A percentile compares a stretch with the other conserved stretches of the same genome.
phyloP scores from a whole-genome alignment of 2,888 invertebrate species.

The Agriotes lineatus region DNA sequence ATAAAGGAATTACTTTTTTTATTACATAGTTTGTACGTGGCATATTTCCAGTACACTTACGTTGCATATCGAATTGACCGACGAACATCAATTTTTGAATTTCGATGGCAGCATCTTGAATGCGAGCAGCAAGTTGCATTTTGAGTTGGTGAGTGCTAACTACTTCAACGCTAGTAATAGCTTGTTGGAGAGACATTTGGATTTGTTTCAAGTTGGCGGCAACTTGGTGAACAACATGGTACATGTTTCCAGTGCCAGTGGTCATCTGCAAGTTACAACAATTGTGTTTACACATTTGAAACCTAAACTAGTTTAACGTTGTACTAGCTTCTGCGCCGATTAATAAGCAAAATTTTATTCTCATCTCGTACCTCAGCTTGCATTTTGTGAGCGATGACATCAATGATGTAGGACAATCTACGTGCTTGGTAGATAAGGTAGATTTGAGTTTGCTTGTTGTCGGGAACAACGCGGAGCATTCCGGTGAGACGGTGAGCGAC shows the following conservation, averaged over 20 bases:
- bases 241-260: not conserved
- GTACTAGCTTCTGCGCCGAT: too few species aligned
- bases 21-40: too few species aligned
- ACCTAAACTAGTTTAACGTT: too few species aligned
- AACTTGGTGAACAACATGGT: not conserved
- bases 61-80: not conserved
- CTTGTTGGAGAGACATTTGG: not conserved
- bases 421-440: slow-evolving; percentile 13
- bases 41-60: too few species aligned
- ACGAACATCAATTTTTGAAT: slow-evolving; percentile 19
- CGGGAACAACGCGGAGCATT: not conserved
- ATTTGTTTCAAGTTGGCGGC: slow-evolving; percentile 1
- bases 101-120: slow-evolving; percentile 6
- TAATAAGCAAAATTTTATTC: too few species aligned
- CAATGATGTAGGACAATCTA: slow-evolving; percentile 18
- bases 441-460: not conserved
- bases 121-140: not conserved
- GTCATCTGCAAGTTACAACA: too few species aligned
- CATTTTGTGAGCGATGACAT: slow-evolving; percentile 12
- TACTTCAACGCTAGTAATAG: not conserved
- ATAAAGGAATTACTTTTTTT: too few species aligned
- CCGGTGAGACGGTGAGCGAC: slow-evolving; percentile 11
- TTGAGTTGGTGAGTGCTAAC: not conserved
- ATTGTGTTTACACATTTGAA: too few species aligned
- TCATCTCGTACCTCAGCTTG: not conserved